phyloP scores from a whole-genome alignment of 2,888 invertebrate species.

The Zeuzera pyrina region DNA sequence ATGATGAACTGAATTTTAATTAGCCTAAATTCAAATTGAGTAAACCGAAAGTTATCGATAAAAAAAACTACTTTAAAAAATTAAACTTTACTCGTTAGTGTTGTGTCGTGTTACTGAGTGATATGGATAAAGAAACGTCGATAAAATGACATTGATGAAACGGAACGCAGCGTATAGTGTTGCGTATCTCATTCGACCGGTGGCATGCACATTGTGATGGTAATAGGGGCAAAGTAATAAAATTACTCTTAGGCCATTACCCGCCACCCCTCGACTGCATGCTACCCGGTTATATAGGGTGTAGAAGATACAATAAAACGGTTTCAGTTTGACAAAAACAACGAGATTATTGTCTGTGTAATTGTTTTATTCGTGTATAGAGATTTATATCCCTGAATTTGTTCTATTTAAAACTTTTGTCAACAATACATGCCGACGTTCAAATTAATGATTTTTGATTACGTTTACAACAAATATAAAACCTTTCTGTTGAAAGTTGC shows the following conservation, averaged over 20 bases:
- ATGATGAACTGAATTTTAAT: too few relatives aligned
- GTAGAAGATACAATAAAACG: slow-evolving; percentile 53
- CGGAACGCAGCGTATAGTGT: slow-evolving; percentile 30
- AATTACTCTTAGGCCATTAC: slow-evolving; percentile 73
- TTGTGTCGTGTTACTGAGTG: not conserved
- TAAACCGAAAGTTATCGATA: not conserved
- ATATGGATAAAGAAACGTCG: too few relatives aligned
- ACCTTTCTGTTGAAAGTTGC: too few relatives aligned
- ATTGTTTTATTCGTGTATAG: slow-evolving; percentile 46
- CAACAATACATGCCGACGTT: not conserved
- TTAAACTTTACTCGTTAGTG: not conserved
- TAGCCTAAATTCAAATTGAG: too few relatives aligned
- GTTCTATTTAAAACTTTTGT: slow-evolving; percentile 2
- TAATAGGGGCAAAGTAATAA: slow-evolving; percentile 73
- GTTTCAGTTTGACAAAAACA: slow-evolving; percentile 52
- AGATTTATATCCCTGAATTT: slow-evolving; percentile 28
- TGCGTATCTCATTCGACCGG: slow-evolving; percentile 57
- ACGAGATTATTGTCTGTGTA: slow-evolving; percentile 51
- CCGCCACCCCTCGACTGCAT: slow-evolving; percentile 46
- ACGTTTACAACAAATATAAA: too few relatives aligned
- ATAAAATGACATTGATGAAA: slow-evolving; percentile 26
- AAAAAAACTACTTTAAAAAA: not conserved
- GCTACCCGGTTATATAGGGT: slow-evolving; percentile 51
- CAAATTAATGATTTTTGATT: not conserved
- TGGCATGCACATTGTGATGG: slow-evolving; percentile 68